A percentile compares a stretch with the other conserved stretches of the same genome.
These are phyloP conservation scores for Oedothorax gibbosus DNA, from an alignment of 1,140 invertebrate species.

Conservation along the genomic window DNA sequence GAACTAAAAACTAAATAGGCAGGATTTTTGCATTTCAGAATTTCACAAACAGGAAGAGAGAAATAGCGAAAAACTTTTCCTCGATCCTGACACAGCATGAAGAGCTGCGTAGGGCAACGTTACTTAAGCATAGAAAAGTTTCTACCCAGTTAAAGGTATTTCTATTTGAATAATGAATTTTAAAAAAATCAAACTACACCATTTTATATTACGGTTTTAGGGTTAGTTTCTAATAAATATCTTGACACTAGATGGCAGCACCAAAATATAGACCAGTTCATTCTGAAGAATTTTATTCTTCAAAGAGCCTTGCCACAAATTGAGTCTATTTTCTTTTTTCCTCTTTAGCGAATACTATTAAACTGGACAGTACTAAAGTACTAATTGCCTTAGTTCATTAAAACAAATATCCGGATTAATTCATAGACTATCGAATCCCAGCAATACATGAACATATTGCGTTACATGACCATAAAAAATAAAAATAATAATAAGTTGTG, in stretches of 20 bases:
- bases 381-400: too few relatives aligned
- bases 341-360: too few relatives aligned
- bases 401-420: too few relatives aligned
- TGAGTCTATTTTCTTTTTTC: too few relatives aligned
- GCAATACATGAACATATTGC: too few relatives aligned
- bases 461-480: too few relatives aligned
- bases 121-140: constrained; percentile 46
- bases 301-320: too few relatives aligned
- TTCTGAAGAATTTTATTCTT: too few relatives aligned
- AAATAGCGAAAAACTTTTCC: background rate
- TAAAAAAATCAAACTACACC: background rate
- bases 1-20: too few relatives aligned
- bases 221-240: background rate
- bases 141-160: constrained; percentile 48
- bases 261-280: background rate
- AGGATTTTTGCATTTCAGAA: background rate
- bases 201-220: background rate
- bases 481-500: too few relatives aligned
- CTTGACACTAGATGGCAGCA: background rate
- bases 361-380: too few relatives aligned
- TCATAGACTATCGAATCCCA: too few relatives aligned
- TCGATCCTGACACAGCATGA: constrained; percentile 36
- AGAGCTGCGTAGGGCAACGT: constrained; percentile 19
- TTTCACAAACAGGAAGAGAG: background rate
- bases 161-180: background rate